Evolutionary conservation across 1,140 invertebrate species (phyloP).

Genomic region (Coptotermes formosanus): DNA sequence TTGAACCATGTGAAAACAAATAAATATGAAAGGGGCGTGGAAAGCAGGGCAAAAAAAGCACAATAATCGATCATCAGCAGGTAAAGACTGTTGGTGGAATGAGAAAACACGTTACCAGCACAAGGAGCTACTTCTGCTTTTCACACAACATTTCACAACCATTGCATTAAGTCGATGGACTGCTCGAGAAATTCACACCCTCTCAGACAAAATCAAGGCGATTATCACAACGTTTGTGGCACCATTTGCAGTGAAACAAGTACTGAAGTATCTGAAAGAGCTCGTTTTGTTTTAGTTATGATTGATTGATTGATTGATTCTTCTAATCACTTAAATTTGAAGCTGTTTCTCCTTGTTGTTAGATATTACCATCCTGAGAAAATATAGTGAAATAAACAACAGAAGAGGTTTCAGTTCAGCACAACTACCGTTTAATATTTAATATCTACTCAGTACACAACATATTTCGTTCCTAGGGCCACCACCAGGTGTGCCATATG

Average conservation of each 20-base stretch:
- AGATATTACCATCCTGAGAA: too few species aligned
- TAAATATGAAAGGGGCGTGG: background rate
- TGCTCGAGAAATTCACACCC: slow-evolving; percentile 38
- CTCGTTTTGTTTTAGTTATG: too few species aligned
- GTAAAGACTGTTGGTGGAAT: background rate
- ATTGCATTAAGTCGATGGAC: slow-evolving; percentile 39
- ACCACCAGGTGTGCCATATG: too few species aligned
- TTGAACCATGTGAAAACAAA: slow-evolving; percentile 4
- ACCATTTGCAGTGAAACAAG: slow-evolving; percentile 34
- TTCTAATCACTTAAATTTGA: too few species aligned
- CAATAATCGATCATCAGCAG: background rate
- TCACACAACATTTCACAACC: slow-evolving; percentile 39
- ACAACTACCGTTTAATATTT: too few species aligned
- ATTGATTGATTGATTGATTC: too few species aligned
- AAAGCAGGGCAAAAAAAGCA: background rate
- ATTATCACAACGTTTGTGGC: slow-evolving; percentile 38
- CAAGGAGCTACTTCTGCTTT: slow-evolving; percentile 27
- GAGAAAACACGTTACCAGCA: background rate
- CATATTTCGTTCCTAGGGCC: too few species aligned
- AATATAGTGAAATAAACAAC: too few species aligned
- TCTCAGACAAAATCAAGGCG: slow-evolving; percentile 37
- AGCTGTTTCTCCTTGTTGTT: too few species aligned
- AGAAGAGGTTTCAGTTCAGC: too few species aligned
- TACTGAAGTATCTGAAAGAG: slow-evolving; percentile 31
- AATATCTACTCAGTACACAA: too few species aligned